A percentile compares a stretch with the other conserved stretches of the same genome.
Evolutionary conservation across 2,797 vertebrate genomes (phyloP).

Genomic region (Dendrocincla fuliginosa): DNA sequence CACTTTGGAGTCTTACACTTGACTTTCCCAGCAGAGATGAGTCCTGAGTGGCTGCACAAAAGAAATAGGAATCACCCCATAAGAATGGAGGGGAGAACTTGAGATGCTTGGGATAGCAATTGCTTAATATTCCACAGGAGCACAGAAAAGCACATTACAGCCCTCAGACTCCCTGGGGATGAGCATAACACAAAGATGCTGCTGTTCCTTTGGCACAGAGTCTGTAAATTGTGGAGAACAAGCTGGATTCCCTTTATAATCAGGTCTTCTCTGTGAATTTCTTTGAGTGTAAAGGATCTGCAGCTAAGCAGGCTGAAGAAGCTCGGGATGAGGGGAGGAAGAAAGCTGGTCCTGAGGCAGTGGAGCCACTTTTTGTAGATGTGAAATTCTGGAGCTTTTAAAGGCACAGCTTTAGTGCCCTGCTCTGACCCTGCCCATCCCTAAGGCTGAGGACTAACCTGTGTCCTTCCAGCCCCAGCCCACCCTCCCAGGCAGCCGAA

Average conservation of each 20-base stretch:
- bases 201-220: neutral
- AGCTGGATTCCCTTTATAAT: no score
- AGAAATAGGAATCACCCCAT: neutral
- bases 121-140: neutral
- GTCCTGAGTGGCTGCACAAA: neutral
- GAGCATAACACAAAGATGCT: neutral
- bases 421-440: neutral
- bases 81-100: neutral
- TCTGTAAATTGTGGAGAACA: neutral
- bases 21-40: neutral
- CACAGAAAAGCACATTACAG: neutral
- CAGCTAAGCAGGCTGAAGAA: neutral
- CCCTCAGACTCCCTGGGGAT: neutral
- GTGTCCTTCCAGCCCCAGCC: neutral
- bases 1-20: neutral
- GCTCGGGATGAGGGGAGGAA: neutral
- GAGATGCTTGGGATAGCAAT: neutral
- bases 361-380: rapidly evolving
- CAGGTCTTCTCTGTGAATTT: rapidly evolving
- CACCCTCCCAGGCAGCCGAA: neutral
- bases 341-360: neutral
- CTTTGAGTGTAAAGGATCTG: neutral
- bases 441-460: neutral
- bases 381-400: neutral
- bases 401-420: neutral